Percentiles rank a stretch among this genome's conserved stretches.
phyloP scores from a whole-genome alignment of 1,140 invertebrate species.

The Penaeus japonicus region DNA sequence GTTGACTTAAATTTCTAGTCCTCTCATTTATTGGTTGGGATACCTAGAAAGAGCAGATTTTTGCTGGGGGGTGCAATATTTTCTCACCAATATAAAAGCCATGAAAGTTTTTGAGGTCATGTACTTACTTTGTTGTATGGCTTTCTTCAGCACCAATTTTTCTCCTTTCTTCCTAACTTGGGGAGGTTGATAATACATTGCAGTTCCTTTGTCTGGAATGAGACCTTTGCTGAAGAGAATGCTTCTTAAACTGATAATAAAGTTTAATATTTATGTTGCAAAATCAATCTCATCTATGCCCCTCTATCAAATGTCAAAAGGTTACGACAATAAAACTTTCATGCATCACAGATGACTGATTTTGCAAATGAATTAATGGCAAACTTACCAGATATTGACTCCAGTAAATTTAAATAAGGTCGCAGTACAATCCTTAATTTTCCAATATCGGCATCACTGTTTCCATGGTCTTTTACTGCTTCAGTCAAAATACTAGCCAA shows the following conservation, averaged over 20 bases:
- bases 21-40: too few species aligned
- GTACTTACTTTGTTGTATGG: neutral
- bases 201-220: neutral
- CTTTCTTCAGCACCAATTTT: neutral
- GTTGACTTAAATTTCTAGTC: too few species aligned
- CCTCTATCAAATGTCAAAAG: too few species aligned
- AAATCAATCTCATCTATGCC: too few species aligned
- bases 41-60: too few species aligned
- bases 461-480: constrained; percentile 1
- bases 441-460: neutral
- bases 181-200: neutral
- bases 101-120: too few species aligned
- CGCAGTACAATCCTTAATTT: neutral
- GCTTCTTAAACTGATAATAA: too few species aligned
- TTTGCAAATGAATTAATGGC: neutral
- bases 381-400: constrained; percentile 29
- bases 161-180: neutral
- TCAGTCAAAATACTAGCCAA: constrained; percentile 12
- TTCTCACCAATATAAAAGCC: too few species aligned
- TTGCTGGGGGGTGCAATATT: too few species aligned
- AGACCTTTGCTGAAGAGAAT: neutral
- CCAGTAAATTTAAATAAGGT: neutral
- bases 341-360: neutral
- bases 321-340: too few species aligned
- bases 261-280: too few species aligned